These are phyloP conservation scores for Mobula hypostoma DNA, from an alignment of 2,113 vertebrate genomes.

Conservation along the genomic window DNA sequence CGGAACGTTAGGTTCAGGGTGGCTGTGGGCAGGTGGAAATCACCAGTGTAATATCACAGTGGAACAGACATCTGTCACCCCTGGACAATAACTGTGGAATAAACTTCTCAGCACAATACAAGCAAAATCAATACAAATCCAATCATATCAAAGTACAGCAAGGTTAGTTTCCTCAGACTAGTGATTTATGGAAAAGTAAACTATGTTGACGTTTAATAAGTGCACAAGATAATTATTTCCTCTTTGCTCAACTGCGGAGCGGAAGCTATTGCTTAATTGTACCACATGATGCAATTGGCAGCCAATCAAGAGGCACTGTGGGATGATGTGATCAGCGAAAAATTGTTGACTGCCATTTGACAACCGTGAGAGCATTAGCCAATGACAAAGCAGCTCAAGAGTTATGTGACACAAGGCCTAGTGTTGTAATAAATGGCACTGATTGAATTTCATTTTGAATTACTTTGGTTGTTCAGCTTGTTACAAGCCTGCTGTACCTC, in stretches of 20 bases:
- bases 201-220: constrained; percentile 29
- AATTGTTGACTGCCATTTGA: not conserved
- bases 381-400: not conserved
- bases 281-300: constrained; percentile 1
- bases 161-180: not conserved
- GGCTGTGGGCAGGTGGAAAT: not conserved
- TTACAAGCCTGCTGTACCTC: not conserved
- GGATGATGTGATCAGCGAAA: not conserved
- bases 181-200: constrained; percentile 34
- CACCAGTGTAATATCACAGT: not conserved
- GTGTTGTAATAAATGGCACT: not conserved
- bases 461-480: not conserved
- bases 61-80: not conserved
- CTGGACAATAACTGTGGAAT: not conserved
- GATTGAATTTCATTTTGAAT: not conserved
- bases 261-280: constrained; percentile 29
- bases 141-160: not conserved
- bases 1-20: not conserved
- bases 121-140: constrained; percentile 22
- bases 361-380: not conserved
- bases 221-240: constrained; percentile 29
- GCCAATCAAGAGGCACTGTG: not conserved
- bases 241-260: not conserved
- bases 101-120: not conserved
- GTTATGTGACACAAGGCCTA: not conserved